These are phyloP conservation scores for Leptogaster cylindrica DNA, from an alignment of 2,888 invertebrate genomes.

Conservation along the genomic window DNA sequence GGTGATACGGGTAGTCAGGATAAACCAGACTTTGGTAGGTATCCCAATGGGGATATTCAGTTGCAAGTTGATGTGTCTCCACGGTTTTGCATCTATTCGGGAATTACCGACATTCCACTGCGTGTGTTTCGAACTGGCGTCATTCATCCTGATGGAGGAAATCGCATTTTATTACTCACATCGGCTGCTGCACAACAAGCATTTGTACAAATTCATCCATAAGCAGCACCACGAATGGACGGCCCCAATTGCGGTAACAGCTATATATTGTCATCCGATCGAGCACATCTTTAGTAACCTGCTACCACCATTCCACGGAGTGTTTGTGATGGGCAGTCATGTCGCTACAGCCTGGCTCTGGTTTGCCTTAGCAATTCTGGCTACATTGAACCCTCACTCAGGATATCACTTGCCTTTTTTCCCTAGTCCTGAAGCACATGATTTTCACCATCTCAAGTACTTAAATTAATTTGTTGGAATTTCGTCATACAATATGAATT, in stretches of 20 bases:
- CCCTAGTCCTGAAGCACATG: conserved; percentile 85
- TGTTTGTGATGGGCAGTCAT: conserved; percentile 75
- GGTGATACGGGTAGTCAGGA: conserved; percentile 72
- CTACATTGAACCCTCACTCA: conserved; percentile 81
- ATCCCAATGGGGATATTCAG: conserved; percentile 69
- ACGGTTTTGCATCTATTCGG: conserved; percentile 71
- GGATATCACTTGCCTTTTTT: conserved; percentile 87
- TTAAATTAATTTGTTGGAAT: conserved; percentile 50
- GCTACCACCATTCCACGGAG: conserved; percentile 77
- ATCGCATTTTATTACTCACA: conserved; percentile 85
- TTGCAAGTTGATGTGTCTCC: conserved; percentile 69
- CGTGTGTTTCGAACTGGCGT: conserved; percentile 73
- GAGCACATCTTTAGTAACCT: conserved; percentile 80
- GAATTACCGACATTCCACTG: conserved; percentile 79
- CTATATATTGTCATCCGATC: conserved; percentile 80
- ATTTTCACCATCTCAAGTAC: conserved; percentile 86
- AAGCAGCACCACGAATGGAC: conserved; percentile 90
- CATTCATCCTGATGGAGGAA: conserved; percentile 79
- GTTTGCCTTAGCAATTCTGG: conserved; percentile 78
- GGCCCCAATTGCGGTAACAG: conserved; percentile 80
- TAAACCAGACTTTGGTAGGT: conserved; percentile 77
- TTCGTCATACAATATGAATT: not conserved
- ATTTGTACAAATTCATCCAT: conserved; percentile 80
- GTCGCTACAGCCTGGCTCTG: conserved; percentile 80
- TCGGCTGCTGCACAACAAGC: conserved; percentile 76